A percentile compares a stretch with the other conserved stretches of the same genome.
phyloP scores from a whole-genome alignment of 2,113 vertebrate genomes.

The Charadrius vociferus region DNA sequence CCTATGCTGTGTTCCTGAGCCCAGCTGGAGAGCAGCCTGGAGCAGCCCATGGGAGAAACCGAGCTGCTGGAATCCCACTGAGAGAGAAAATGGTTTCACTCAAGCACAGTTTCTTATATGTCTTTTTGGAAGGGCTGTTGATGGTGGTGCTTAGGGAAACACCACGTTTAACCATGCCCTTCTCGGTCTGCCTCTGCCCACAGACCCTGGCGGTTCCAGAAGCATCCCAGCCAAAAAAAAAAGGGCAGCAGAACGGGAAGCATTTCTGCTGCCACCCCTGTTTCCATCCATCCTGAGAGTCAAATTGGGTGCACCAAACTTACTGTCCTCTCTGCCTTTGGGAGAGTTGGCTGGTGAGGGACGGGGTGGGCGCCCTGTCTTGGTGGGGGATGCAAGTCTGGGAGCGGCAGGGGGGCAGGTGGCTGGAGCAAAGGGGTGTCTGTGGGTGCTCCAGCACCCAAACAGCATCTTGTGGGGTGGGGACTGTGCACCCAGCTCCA shows the following conservation, averaged over 20 bases:
- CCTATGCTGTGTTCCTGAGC: background rate
- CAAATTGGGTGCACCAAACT: background rate
- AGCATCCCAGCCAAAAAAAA: background rate
- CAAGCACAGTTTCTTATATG: background rate
- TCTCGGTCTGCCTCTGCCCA: background rate
- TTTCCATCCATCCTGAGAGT: background rate
- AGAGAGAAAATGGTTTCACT: background rate
- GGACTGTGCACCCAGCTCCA: background rate
- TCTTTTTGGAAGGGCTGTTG: background rate
- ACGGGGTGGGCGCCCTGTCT: background rate
- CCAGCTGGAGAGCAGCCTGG: background rate
- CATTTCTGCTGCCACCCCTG: background rate
- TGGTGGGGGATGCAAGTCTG: background rate
- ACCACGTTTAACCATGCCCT: background rate
- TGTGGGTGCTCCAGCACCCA: background rate
- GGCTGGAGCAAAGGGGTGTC: background rate
- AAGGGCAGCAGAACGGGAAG: background rate
- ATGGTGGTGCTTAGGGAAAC: background rate
- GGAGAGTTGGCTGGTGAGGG: background rate
- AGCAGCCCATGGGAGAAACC: accelerated
- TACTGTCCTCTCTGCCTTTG: background rate
- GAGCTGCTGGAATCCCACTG: accelerated
- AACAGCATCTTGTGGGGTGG: background rate
- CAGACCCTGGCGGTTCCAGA: background rate
- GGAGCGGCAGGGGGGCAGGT: background rate